A percentile compares a stretch with the other conserved stretches of the same genome.
Conservation (phyloP, 2,113 vertebrate species). For the Lonchura striata region DNA sequence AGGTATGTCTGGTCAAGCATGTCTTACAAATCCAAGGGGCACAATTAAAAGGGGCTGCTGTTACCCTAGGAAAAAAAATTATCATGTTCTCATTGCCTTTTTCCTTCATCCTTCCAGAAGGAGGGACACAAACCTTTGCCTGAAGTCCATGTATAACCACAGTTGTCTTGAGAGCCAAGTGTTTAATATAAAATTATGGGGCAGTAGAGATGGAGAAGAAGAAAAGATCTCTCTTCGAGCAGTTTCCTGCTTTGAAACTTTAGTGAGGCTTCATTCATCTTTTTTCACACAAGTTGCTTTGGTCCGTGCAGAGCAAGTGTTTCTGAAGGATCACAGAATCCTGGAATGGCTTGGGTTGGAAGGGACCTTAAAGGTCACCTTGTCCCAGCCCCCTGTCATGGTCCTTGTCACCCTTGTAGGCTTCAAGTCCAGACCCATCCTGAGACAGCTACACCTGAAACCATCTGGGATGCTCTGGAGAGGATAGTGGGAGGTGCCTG, state of each 20-base stretch:
- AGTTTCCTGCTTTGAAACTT: not conserved
- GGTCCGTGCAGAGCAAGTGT: accelerated
- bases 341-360: not conserved
- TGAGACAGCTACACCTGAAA: not conserved
- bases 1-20: slow-evolving; percentile 71
- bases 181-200: not conserved
- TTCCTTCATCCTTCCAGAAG: not conserved
- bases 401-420: not conserved
- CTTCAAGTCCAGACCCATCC: not conserved
- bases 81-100: not conserved
- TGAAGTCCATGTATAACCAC: not conserved
- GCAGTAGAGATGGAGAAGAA: not conserved
- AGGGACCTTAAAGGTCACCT: not conserved
- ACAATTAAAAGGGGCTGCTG: slow-evolving; percentile 58
- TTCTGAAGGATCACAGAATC: not conserved
- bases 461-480: not conserved
- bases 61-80: not conserved
- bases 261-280: not conserved
- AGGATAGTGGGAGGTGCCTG: not conserved
- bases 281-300: not conserved
- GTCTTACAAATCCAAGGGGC: slow-evolving; percentile 55
- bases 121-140: not conserved
- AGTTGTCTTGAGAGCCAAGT: not conserved
- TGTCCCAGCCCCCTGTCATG: not conserved
- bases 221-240: not conserved